Evolutionary conservation across 2,888 invertebrate genomes (phyloP).

Genomic region (Endotricha flammealis): DNA sequence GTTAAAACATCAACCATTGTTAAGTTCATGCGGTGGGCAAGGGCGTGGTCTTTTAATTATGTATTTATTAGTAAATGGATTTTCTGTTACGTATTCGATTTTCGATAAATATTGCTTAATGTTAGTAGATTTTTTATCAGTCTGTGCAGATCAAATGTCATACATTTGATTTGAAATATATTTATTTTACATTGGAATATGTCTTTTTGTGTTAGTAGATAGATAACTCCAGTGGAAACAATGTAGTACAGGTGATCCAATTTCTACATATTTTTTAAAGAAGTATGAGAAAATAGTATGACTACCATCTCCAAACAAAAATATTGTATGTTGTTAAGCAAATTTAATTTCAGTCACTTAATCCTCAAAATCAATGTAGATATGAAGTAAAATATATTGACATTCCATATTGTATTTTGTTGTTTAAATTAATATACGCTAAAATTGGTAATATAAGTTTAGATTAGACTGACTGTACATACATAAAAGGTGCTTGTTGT

Average conservation of each 20-base stretch:
- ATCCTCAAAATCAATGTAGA: conserved; percentile 71
- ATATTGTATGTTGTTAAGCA: conserved; percentile 69
- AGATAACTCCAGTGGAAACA: conserved; percentile 63
- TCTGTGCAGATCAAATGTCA: conserved; percentile 76
- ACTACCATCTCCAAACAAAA: conserved; percentile 44
- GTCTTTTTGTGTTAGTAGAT: conserved; percentile 77
- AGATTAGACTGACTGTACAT: too few species aligned
- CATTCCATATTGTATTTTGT: conserved; percentile 74
- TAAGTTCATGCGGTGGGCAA: conserved; percentile 47
- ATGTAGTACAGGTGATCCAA: conserved; percentile 50
- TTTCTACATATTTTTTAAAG: conserved; percentile 43
- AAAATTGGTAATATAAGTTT: too few species aligned
- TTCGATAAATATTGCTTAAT: conserved; percentile 74
- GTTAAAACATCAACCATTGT: conserved; percentile 15
- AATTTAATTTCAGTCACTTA: conserved; percentile 66
- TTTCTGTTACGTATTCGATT: conserved; percentile 72
- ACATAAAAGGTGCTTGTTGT: too few species aligned
- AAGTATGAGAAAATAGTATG: conserved; percentile 41
- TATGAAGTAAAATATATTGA: conserved; percentile 77
- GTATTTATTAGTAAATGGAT: conserved; percentile 64
- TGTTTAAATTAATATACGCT: conserved; percentile 60
- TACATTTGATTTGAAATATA: conserved; percentile 78
- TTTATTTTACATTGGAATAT: conserved; percentile 75
- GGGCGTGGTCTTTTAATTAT: conserved; percentile 48
- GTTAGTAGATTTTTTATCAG: conserved; percentile 77